Evolutionary conservation across 2,888 invertebrate species (phyloP).

Genomic region (Platycnemis pennipes): DNA sequence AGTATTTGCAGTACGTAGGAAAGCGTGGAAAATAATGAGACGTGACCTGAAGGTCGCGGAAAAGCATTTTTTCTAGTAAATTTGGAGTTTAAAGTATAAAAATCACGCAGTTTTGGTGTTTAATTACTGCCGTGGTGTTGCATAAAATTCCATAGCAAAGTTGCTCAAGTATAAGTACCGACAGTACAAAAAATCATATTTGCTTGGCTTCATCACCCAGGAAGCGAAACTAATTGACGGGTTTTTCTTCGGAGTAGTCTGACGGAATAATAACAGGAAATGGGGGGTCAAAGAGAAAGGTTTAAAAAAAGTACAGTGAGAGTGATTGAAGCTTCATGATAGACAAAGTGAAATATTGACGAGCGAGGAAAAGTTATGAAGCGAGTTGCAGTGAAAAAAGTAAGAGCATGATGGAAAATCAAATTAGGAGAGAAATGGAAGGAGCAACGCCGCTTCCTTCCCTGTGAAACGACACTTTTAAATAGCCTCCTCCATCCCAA

Average conservation of each 20-base stretch:
- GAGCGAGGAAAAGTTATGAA: neutral
- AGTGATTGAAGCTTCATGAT: neutral
- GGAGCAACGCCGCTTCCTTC: neutral
- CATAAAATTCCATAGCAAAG: too few relatives aligned
- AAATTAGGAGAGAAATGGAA: neutral
- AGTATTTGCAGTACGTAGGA: too few relatives aligned
- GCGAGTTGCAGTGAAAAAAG: neutral
- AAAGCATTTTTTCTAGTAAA: too few relatives aligned
- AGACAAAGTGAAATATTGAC: neutral
- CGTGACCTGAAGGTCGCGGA: too few relatives aligned
- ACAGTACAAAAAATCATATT: too few relatives aligned
- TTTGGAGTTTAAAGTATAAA: too few relatives aligned
- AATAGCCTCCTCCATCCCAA: neutral
- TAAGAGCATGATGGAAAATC: neutral
- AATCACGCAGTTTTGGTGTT: too few relatives aligned
- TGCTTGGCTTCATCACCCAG: neutral
- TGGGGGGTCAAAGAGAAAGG: neutral
- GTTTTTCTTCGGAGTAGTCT: neutral
- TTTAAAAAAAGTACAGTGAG: neutral
- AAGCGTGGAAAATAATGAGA: too few relatives aligned
- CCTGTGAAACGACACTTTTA: neutral
- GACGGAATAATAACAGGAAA: neutral
- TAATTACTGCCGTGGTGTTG: too few relatives aligned
- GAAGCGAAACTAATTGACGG: neutral
- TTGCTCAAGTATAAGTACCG: too few relatives aligned